A percentile compares a stretch with the other conserved stretches of the same genome.
These are phyloP conservation scores for Aphelocoma californica DNA, from an alignment of 2,797 vertebrate genomes.

Conservation along the genomic window DNA sequence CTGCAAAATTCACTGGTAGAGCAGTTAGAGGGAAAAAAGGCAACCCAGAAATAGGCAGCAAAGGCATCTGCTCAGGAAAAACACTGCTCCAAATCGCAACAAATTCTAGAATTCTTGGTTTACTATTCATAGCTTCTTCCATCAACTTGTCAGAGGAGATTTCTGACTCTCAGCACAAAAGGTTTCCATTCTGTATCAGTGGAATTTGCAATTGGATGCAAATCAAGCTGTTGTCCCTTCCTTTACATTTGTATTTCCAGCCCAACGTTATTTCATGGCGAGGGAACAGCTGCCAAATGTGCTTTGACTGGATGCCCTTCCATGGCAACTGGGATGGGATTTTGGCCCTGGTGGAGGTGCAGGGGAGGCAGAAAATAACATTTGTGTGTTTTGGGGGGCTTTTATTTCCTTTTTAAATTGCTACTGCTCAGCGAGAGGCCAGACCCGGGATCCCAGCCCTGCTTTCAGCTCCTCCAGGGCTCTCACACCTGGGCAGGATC, in stretches of 20 bases:
- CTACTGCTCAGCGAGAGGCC: background rate
- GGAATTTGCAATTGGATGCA: background rate
- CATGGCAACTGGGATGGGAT: background rate
- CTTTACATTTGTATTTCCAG: background rate
- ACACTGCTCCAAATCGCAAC: background rate
- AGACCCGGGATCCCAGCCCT: background rate
- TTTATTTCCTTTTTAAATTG: background rate
- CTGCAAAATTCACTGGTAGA: background rate
- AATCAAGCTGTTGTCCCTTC: background rate
- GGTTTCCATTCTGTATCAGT: background rate
- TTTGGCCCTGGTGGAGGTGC: background rate
- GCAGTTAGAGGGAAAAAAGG: background rate
- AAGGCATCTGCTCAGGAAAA: background rate
- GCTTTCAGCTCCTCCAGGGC: background rate
- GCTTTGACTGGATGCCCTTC: background rate
- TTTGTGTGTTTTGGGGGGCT: accelerated
- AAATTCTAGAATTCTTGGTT: background rate
- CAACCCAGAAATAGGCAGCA: background rate
- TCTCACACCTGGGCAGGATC: background rate
- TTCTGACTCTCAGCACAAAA: background rate
- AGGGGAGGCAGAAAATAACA: background rate
- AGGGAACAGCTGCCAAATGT: background rate
- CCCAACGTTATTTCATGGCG: background rate
- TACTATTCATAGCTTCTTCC: background rate
- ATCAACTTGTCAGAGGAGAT: background rate